Conservation (phyloP, 2,888 invertebrate genomes). For the Scaptomyza tumidula region DNA sequence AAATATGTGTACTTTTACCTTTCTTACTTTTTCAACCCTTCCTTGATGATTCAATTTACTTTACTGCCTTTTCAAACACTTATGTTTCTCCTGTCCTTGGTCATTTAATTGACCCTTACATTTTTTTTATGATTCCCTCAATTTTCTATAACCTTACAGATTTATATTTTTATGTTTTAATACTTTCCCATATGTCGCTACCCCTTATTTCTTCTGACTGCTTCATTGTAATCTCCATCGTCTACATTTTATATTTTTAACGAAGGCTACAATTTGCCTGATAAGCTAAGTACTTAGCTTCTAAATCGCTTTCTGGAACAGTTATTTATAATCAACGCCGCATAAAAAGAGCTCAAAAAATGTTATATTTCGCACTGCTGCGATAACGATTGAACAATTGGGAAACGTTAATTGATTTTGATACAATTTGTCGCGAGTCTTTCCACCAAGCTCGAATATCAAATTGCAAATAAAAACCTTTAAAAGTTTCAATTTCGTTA, state of each 20-base stretch:
- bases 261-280: not conserved
- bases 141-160: too few relatives aligned
- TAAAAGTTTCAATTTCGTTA: conserved; percentile 38
- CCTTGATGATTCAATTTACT: too few relatives aligned
- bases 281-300: conserved; percentile 1
- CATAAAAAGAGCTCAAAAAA: conserved; percentile 4
- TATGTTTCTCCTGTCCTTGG: not conserved
- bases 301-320: not conserved
- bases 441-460: conserved; percentile 28
- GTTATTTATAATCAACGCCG: not conserved
- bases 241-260: not conserved
- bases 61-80: not conserved
- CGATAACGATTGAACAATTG: conserved; percentile 33
- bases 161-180: too few relatives aligned
- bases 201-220: too few relatives aligned
- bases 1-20: not conserved
- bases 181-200: too few relatives aligned
- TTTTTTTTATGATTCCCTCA: too few relatives aligned
- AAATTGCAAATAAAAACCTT: conserved; percentile 69
- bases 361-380: conserved; percentile 14
- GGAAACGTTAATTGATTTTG: conserved; percentile 41
- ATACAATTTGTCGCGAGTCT: too few relatives aligned
- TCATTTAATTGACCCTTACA: not conserved
- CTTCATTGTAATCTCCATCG: not conserved
- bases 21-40: not conserved